Evolutionary conservation across 35 echinoderm and acorn worm genomes (phyloP).

Genomic region (Ophiothrix spiculata): DNA sequence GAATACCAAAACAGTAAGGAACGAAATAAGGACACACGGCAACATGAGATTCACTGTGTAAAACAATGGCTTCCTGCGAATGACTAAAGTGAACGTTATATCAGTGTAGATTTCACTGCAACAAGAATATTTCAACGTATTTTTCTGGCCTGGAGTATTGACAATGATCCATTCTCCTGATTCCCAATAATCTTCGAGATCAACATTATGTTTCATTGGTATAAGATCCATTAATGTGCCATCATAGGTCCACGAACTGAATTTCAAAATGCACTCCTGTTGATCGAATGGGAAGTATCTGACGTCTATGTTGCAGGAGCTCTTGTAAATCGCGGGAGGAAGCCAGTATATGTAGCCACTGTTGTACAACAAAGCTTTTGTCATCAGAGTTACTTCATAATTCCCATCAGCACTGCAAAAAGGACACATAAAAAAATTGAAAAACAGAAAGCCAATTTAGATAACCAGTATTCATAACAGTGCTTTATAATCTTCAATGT

Average conservation of each 20-base stretch:
- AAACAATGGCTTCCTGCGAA: constrained; percentile 27
- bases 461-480: too few relatives aligned
- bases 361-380: constrained; percentile 2
- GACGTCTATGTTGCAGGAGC: constrained; percentile 29
- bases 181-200: constrained; percentile 42
- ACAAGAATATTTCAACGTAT: constrained; percentile 17
- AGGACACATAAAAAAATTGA: too few relatives aligned
- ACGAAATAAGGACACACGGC: constrained; percentile 36
- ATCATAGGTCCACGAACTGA: constrained; percentile 39
- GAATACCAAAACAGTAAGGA: constrained; percentile 38
- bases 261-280: constrained; percentile 36
- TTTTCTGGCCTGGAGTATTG: background rate
- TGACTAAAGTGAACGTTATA: too few relatives aligned
- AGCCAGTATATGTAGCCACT: constrained; percentile 30
- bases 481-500: too few relatives aligned
- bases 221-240: constrained; percentile 15
- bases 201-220: background rate
- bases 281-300: constrained; percentile 42
- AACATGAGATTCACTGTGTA: constrained; percentile 34
- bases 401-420: background rate
- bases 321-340: constrained; percentile 33
- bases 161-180: constrained; percentile 37
- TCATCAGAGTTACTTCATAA: background rate
- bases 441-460: too few relatives aligned
- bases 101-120: background rate